phyloP scores from a whole-genome alignment of 2,113 vertebrate species.

The Lagopus leucura region DNA sequence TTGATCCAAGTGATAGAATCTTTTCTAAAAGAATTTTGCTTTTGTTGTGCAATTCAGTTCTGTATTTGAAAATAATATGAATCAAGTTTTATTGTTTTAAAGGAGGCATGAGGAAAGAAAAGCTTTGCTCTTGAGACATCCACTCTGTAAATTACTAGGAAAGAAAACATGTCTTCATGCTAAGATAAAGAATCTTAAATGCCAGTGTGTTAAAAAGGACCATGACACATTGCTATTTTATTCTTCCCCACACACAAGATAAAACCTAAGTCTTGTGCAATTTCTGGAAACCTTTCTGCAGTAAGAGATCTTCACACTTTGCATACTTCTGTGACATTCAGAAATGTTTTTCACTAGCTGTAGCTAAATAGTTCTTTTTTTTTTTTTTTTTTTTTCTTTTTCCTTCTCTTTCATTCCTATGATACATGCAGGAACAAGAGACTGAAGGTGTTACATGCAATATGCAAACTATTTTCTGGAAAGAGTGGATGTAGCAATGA shows the following conservation, averaged over 20 bases:
- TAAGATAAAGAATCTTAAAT: background rate
- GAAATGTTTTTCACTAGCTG: background rate
- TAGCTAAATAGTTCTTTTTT: fast-evolving
- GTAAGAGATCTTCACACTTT: background rate
- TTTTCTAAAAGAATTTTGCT: background rate
- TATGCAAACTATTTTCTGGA: background rate
- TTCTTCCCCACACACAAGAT: background rate
- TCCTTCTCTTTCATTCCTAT: background rate
- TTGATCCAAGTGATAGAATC: background rate
- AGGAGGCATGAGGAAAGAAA: background rate
- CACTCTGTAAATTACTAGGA: background rate
- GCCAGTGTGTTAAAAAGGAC: background rate
- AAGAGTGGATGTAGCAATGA: background rate
- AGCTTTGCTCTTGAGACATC: background rate
- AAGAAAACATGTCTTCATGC: background rate
- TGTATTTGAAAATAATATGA: background rate
- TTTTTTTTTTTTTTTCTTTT: no score
- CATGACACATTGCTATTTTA: background rate
- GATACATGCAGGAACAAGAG: background rate
- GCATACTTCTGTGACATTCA: background rate
- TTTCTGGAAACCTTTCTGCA: background rate
- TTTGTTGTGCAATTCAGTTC: background rate
- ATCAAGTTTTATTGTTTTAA: background rate
- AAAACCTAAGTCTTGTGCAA: background rate
- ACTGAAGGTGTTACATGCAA: background rate